A percentile compares a stretch with the other conserved stretches of the same genome.
Conservation (phyloP, 2,888 invertebrate species). For the Sarcophaga rosellei region DNA sequence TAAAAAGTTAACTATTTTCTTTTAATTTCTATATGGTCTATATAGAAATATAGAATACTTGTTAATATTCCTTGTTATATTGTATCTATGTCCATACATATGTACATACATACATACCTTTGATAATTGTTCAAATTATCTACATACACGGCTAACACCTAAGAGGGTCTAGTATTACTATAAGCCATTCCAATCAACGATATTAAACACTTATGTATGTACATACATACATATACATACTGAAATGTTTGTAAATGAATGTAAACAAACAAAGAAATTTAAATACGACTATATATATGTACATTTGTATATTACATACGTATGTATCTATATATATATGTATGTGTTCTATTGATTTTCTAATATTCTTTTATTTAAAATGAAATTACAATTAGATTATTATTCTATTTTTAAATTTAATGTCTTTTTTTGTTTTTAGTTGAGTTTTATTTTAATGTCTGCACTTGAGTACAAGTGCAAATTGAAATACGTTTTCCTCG, state of each 20-base stretch:
- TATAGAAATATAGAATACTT: too few relatives aligned
- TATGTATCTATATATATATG: background rate
- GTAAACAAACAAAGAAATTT: slow-evolving; percentile 23
- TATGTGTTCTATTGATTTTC: slow-evolving; percentile 46
- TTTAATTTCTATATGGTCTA: too few relatives aligned
- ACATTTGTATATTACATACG: background rate
- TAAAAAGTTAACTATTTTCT: too few relatives aligned
- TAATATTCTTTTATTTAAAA: background rate
- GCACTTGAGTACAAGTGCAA: slow-evolving; percentile 24
- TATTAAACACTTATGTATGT: background rate
- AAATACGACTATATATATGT: background rate
- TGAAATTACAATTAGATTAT: slow-evolving; percentile 22
- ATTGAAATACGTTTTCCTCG: slow-evolving; percentile 16
- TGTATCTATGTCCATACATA: background rate
- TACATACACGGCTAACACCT: background rate
- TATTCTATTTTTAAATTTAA: slow-evolving; percentile 31
- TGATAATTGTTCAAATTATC: background rate
- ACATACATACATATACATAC: background rate
- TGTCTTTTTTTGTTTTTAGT: slow-evolving; percentile 28
- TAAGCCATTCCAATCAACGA: background rate
- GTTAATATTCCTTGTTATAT: too few relatives aligned
- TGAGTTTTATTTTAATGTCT: slow-evolving; percentile 3
- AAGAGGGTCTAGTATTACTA: background rate
- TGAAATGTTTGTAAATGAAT: background rate
- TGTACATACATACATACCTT: background rate